Evolutionary conservation across 2,888 invertebrate genomes (phyloP).

Genomic region (Trachelus troglodyta): DNA sequence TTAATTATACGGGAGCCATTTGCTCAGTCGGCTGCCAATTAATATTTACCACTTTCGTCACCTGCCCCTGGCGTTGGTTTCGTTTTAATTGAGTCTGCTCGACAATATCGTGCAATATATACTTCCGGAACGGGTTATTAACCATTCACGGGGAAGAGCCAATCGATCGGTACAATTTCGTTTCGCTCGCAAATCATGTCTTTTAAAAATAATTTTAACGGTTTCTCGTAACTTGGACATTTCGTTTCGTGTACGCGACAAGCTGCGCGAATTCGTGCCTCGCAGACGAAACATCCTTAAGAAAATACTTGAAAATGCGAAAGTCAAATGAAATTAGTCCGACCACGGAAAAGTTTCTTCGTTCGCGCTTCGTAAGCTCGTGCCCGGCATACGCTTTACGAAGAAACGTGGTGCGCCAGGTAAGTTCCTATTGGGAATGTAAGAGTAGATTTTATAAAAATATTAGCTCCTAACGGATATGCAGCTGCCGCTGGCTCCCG

Average conservation of each 20-base stretch:
- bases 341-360: slow-evolving; percentile 25
- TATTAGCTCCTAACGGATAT: neutral
- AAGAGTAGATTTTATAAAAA: neutral
- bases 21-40: neutral
- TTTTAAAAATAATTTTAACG: neutral
- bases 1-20: slow-evolving; percentile 17
- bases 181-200: neutral
- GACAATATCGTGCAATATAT: slow-evolving; percentile 2
- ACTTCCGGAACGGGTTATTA: slow-evolving; percentile 1
- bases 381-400: neutral
- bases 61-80: neutral
- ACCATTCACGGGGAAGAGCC: neutral
- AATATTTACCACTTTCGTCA: slow-evolving; percentile 5
- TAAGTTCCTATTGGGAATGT: neutral
- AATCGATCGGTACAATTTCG: neutral
- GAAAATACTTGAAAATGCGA: slow-evolving; percentile 42
- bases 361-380: neutral
- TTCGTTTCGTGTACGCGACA: neutral
- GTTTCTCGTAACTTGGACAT: neutral
- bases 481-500: neutral
- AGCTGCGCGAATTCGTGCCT: neutral
- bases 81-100: slow-evolving; percentile 1
- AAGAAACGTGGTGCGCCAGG: neutral
- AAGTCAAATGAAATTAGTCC: slow-evolving; percentile 55
- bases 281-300: slow-evolving; percentile 26